Conservation (phyloP, 2,888 invertebrate species). For the Mellilla xanthometata region DNA sequence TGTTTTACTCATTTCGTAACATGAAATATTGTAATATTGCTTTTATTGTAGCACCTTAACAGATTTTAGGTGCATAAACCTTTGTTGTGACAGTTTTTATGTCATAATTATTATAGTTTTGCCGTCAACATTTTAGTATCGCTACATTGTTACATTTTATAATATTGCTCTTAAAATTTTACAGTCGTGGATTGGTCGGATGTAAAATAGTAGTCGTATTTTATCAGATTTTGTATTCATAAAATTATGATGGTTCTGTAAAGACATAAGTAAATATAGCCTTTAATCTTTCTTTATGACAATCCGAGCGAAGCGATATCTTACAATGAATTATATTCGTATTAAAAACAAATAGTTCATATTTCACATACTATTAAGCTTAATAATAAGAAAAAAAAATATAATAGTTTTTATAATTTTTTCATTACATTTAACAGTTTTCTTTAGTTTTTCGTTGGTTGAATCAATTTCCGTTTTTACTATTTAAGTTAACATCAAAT, state of each 20-base stretch:
- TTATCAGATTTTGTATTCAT: not conserved
- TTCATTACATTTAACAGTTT: no score
- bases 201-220: not conserved
- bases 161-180: not conserved
- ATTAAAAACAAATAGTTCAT: no score
- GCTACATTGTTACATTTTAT: constrained; percentile 5
- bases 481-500: no score
- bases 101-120: constrained; percentile 15
- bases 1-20: constrained; percentile 20
- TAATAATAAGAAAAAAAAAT: no score
- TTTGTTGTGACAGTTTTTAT: constrained; percentile 7
- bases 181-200: not conserved
- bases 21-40: constrained; percentile 14
- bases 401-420: no score
- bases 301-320: not conserved
- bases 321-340: no score
- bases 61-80: constrained; percentile 10
- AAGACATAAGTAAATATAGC: no score
- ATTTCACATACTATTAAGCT: no score
- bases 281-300: no score
- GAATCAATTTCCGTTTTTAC: no score
- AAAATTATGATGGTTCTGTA: no score
- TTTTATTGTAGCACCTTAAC: constrained; percentile 11
- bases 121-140: not conserved
- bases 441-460: no score